Evolutionary conservation across 1,140 invertebrate genomes (phyloP).

Genomic region (Subanguina moxae): DNA sequence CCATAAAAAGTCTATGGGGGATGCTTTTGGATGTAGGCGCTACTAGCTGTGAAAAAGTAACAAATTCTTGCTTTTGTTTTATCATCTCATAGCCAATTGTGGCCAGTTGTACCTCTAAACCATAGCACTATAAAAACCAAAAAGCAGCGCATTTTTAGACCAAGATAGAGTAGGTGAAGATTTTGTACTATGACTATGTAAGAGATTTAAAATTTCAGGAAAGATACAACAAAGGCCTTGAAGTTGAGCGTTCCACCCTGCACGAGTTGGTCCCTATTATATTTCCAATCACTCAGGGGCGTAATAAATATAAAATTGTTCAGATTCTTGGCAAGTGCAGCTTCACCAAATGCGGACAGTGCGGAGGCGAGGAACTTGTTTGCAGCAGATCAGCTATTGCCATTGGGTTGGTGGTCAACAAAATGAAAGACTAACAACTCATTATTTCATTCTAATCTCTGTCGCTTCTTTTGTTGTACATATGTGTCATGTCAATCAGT

Average conservation of each 20-base stretch:
- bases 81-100: too few relatives aligned
- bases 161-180: too few relatives aligned
- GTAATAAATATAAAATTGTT: too few relatives aligned
- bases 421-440: slow-evolving; percentile 1
- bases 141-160: too few relatives aligned
- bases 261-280: slow-evolving; percentile 24
- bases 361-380: slow-evolving; percentile 44
- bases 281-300: neutral
- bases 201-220: slow-evolving; percentile 40
- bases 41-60: too few relatives aligned
- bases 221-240: slow-evolving; percentile 46
- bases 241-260: slow-evolving; percentile 44
- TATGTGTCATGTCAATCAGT: too few relatives aligned
- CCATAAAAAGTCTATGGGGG: too few relatives aligned
- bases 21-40: too few relatives aligned
- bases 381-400: slow-evolving; percentile 45
- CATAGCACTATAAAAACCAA: too few relatives aligned
- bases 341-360: slow-evolving; percentile 34
- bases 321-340: slow-evolving; percentile 46
- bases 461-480: slow-evolving; percentile 1
- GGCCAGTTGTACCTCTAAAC: too few relatives aligned
- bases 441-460: neutral
- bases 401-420: slow-evolving; percentile 49
- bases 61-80: too few relatives aligned
- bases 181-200: neutral